These are phyloP conservation scores for Paraescarpia echinospica DNA, from an alignment of 1,140 invertebrate genomes.

Conservation along the genomic window DNA sequence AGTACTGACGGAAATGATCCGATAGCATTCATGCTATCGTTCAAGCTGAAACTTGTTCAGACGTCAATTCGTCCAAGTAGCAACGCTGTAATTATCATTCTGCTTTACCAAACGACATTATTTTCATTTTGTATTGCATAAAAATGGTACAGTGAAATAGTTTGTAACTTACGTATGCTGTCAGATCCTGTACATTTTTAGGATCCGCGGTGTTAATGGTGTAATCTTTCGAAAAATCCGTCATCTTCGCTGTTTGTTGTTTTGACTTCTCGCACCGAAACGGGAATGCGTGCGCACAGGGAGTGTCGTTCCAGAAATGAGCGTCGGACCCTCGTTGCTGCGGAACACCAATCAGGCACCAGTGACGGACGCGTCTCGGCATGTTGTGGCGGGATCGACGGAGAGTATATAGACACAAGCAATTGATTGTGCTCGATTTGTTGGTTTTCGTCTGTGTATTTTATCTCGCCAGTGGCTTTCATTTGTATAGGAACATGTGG, in stretches of 20 bases:
- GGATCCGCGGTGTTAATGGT: slow-evolving; percentile 66
- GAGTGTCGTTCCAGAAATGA: neutral
- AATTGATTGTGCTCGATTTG: neutral
- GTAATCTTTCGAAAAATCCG: slow-evolving; percentile 57
- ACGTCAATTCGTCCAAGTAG: neutral
- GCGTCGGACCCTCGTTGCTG: neutral
- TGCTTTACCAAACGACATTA: neutral
- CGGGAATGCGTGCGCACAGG: neutral
- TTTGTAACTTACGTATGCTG: slow-evolving; percentile 80
- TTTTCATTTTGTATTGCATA: neutral
- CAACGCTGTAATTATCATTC: neutral
- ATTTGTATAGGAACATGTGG: neutral
- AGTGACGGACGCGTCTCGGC: neutral
- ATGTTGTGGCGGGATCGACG: neutral
- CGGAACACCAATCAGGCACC: neutral
- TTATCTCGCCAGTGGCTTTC: neutral
- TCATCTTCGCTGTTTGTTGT: slow-evolving; percentile 42
- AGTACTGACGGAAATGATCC: neutral
- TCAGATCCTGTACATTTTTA: slow-evolving; percentile 91
- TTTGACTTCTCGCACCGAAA: neutral
- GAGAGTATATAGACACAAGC: neutral
- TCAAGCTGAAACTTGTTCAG: neutral
- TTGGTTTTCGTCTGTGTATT: neutral
- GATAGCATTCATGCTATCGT: neutral
- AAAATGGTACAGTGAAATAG: neutral